Evolutionary conservation across 2,888 invertebrate species (phyloP).

Genomic region (Blomia tropicalis): DNA sequence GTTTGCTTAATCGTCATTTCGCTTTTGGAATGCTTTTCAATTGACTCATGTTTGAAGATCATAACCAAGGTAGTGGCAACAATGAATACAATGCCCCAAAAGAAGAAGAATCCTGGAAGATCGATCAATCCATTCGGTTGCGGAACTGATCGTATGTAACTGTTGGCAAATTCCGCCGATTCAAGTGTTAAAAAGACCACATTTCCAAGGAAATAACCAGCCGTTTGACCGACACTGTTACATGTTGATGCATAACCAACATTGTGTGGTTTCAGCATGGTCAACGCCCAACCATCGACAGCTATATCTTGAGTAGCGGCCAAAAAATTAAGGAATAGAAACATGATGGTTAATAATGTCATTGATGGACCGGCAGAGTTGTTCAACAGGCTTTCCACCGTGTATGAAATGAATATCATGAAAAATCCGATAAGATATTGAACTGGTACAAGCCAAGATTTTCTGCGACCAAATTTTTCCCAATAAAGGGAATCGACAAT

Average conservation of each 20-base stretch:
- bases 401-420: slow-evolving; percentile 67
- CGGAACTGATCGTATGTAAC: slow-evolving; percentile 59
- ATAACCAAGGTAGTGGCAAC: slow-evolving; percentile 74
- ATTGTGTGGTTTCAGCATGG: slow-evolving; percentile 86
- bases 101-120: slow-evolving; percentile 61
- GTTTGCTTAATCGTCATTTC: slow-evolving; percentile 47
- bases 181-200: slow-evolving; percentile 89
- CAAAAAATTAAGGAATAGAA: slow-evolving; percentile 80
- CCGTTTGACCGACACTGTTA: slow-evolving; percentile 94
- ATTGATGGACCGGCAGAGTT: slow-evolving; percentile 52
- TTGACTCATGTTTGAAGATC: slow-evolving; percentile 62
- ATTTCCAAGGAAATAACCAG: slow-evolving; percentile 90
- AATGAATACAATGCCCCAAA: slow-evolving; percentile 87
- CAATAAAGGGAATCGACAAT: slow-evolving; percentile 78
- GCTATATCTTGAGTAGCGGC: slow-evolving; percentile 99
- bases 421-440: slow-evolving; percentile 74
- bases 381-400: slow-evolving; percentile 61
- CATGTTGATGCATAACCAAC: slow-evolving; percentile 97
- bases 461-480: slow-evolving; percentile 66
- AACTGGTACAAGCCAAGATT: slow-evolving; percentile 72
- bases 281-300: slow-evolving; percentile 98
- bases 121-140: slow-evolving; percentile 49
- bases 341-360: slow-evolving; percentile 59
- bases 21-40: slow-evolving; percentile 30
- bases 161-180: slow-evolving; percentile 87